Evolutionary conservation across 2,888 invertebrate species (phyloP).

Genomic region (Phytoseiulus persimilis): DNA sequence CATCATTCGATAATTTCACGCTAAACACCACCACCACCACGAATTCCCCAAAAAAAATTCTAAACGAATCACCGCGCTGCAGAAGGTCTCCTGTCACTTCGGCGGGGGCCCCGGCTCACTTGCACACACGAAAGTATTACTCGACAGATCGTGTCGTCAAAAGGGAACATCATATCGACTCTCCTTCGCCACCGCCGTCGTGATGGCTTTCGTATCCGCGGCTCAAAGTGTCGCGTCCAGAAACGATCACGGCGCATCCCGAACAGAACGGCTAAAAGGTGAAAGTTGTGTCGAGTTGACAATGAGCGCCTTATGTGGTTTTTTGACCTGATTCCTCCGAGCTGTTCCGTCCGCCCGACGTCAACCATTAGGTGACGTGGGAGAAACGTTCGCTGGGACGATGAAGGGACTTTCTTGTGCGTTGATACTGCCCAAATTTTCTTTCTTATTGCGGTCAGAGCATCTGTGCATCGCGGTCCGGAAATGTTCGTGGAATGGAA

Average conservation of each 20-base stretch:
- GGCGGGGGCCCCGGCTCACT: not conserved
- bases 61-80: not conserved
- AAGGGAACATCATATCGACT: not conserved
- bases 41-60: not conserved
- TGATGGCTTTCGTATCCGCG: not conserved
- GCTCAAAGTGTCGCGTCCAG: not conserved
- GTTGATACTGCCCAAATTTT: not conserved
- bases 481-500: not conserved
- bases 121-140: not conserved
- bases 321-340: not conserved
- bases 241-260: not conserved
- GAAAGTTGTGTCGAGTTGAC: not conserved
- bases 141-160: not conserved
- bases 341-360: not conserved
- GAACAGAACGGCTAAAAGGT: not conserved
- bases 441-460: not conserved
- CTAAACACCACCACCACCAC: not conserved
- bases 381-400: not conserved
- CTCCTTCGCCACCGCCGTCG: not conserved
- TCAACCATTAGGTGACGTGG: not conserved
- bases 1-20: slow-evolving; percentile 5
- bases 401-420: not conserved
- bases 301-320: not conserved
- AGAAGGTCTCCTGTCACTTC: not conserved
- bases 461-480: not conserved